A percentile compares a stretch with the other conserved stretches of the same genome.
phyloP scores from a whole-genome alignment of 1,140 invertebrate species.

The Leguminivora glycinivorella region DNA sequence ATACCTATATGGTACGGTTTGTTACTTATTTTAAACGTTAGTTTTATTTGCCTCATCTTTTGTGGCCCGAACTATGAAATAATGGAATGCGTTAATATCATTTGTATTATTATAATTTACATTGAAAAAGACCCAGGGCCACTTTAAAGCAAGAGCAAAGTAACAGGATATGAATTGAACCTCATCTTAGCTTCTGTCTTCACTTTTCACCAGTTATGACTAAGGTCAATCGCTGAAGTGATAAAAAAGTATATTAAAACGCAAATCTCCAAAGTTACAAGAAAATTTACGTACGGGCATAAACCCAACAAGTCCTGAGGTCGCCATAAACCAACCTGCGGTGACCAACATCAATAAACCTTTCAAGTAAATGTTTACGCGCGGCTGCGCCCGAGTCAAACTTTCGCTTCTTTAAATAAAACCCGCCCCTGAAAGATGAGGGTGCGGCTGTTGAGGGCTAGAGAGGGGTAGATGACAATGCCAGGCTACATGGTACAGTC shows the following conservation, averaged over 20 bases:
- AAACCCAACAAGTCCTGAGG: constrained; percentile 8
- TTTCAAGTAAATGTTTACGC: constrained; percentile 63
- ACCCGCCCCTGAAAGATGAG: constrained; percentile 41
- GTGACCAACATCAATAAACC: constrained; percentile 55
- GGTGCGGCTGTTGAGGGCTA: constrained; percentile 30
- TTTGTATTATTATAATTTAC: too few species aligned
- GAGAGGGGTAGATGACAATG: neutral
- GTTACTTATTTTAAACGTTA: too few species aligned
- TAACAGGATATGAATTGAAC: too few species aligned
- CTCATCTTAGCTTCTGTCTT: too few species aligned
- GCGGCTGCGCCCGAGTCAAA: constrained; percentile 46
- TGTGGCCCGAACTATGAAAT: too few species aligned
- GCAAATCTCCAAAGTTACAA: neutral
- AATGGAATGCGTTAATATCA: too few species aligned
- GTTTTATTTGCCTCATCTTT: too few species aligned
- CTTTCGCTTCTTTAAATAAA: constrained; percentile 55
- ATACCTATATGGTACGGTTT: too few species aligned
- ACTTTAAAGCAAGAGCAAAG: too few species aligned
- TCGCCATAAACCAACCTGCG: constrained; percentile 43
- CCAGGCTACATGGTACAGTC: neutral
- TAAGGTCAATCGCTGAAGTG: too few species aligned
- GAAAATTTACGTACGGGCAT: neutral
- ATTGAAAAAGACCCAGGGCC: too few species aligned
- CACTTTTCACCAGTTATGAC: too few species aligned
- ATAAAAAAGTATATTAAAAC: neutral